These are phyloP conservation scores for Bombus huntii DNA, from an alignment of 1,140 invertebrate genomes.

Conservation along the genomic window DNA sequence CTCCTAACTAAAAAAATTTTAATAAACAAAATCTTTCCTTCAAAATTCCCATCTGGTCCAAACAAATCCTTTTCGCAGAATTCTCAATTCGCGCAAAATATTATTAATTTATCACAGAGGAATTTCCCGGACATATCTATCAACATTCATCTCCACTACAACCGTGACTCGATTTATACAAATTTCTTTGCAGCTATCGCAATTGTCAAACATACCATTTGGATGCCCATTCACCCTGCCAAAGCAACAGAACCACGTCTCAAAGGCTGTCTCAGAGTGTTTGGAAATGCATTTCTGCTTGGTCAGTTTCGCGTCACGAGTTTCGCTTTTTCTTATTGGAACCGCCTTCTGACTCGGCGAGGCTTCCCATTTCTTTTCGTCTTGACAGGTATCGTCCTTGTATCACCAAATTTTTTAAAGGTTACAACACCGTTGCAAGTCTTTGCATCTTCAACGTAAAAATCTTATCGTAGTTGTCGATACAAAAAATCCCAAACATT, in stretches of 20 bases:
- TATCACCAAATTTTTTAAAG: neutral
- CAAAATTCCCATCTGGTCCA: neutral
- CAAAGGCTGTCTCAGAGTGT: neutral
- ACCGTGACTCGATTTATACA: neutral
- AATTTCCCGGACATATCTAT: neutral
- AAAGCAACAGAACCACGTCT: neutral
- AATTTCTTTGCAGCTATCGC: neutral
- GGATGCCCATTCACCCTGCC: too few relatives aligned
- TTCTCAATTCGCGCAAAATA: too few relatives aligned
- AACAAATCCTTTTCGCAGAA: neutral
- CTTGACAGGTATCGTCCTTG: neutral
- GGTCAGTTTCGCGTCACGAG: neutral
- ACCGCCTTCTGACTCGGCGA: too few relatives aligned
- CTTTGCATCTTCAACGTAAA: rapidly evolving
- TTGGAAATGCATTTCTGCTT: neutral
- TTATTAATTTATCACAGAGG: too few relatives aligned
- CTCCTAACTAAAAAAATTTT: neutral
- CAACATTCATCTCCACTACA: neutral
- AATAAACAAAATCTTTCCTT: neutral
- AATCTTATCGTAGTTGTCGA: neutral
- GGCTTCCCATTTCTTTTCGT: neutral
- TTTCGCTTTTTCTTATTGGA: neutral
- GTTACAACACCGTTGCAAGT: too few relatives aligned
- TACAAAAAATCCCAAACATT: neutral
- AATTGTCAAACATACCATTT: neutral